Evolutionary conservation across 2,797 vertebrate genomes (phyloP).

Genomic region (Oryzias sinensis): DNA sequence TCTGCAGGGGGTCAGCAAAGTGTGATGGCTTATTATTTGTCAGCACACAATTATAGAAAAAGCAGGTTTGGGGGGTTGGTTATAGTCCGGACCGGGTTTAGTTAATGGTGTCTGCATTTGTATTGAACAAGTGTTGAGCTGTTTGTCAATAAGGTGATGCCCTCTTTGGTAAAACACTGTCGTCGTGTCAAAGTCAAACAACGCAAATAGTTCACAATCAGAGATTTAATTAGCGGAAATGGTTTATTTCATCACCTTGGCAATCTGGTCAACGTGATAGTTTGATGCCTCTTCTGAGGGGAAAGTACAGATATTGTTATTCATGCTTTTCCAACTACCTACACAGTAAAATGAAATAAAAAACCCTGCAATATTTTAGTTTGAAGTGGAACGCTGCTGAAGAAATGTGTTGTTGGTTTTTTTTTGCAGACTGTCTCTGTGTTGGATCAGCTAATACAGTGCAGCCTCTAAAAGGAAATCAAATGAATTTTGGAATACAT

Average conservation of each 20-base stretch:
- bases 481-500: constrained; percentile 54
- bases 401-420: constrained; percentile 15
- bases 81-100: constrained; percentile 12
- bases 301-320: constrained; percentile 8
- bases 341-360: constrained; percentile 13
- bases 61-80: not conserved
- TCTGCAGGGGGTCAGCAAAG: constrained; percentile 38
- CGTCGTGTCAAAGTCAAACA: constrained; percentile 15
- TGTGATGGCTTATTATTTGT: constrained; percentile 40
- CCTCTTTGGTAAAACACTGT: constrained; percentile 7
- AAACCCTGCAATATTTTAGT: constrained; percentile 14
- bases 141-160: constrained; percentile 43
- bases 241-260: constrained; percentile 3
- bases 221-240: constrained; percentile 5
- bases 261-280: not conserved
- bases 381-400: constrained; percentile 28
- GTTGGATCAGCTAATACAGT: constrained; percentile 52
- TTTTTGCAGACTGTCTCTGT: constrained; percentile 27
- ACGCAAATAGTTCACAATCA: constrained; percentile 1
- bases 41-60: constrained; percentile 38
- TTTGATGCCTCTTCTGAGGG: constrained; percentile 5
- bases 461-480: constrained; percentile 49
- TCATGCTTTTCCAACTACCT: not conserved
- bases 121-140: constrained; percentile 31
- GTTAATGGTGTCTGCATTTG: constrained; percentile 31